phyloP scores from a whole-genome alignment of 2,888 invertebrate genomes.

The Tenthredo mesomela region DNA sequence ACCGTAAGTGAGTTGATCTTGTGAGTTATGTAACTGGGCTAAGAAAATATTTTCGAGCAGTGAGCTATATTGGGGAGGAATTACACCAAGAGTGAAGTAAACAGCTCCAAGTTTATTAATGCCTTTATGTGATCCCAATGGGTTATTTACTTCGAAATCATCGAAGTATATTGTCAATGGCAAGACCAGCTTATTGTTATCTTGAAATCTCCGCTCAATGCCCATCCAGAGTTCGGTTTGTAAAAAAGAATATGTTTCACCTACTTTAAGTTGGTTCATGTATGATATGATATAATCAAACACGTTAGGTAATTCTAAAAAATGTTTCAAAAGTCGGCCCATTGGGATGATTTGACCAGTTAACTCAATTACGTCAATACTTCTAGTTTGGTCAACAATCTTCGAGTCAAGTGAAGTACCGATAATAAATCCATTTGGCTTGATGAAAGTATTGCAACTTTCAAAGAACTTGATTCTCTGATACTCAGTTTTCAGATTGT shows the following conservation, averaged over 20 bases:
- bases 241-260: conserved; percentile 45
- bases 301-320: too few species aligned
- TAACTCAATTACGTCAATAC: background rate
- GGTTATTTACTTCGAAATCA: conserved; percentile 62
- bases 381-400: background rate
- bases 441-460: background rate
- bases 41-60: conserved; percentile 61
- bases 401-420: conserved; percentile 13
- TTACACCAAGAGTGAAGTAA: conserved; percentile 56
- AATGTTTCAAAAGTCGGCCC: too few species aligned
- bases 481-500: conserved; percentile 11
- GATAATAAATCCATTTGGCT: background rate
- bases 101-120: conserved; percentile 60
- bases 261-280: conserved; percentile 49
- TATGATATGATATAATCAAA: background rate
- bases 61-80: conserved; percentile 57
- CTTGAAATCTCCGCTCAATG: conserved; percentile 52
- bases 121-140: conserved; percentile 56
- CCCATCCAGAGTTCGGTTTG: conserved; percentile 51
- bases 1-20: conserved; percentile 54
- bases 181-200: conserved; percentile 52
- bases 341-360: too few species aligned
- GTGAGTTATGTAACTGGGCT: conserved; percentile 57
- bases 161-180: conserved; percentile 58
- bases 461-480: conserved; percentile 15